Conservation (phyloP, 2,888 invertebrate genomes). For the Alviniconcha strummeri region DNA sequence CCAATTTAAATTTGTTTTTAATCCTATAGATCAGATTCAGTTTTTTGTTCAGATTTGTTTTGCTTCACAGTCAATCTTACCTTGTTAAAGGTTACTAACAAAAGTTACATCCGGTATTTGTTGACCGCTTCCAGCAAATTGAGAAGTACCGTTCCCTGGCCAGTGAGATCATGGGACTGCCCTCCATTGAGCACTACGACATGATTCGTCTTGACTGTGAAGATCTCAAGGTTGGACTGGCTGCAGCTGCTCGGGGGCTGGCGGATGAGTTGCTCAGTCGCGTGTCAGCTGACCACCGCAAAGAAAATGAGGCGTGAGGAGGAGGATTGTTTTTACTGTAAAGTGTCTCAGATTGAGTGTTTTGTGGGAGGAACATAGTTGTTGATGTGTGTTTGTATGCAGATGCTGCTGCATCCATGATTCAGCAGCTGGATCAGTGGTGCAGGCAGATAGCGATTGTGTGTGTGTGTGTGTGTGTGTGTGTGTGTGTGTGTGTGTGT, state of each 20-base stretch:
- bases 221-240: constrained; percentile 72
- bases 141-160: constrained; percentile 69
- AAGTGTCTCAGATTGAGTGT: background rate
- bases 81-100: no score
- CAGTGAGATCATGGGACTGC: constrained; percentile 70
- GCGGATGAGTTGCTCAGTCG: constrained; percentile 69
- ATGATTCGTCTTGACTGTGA: constrained; percentile 73
- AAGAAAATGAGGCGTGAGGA: constrained; percentile 67
- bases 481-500: background rate
- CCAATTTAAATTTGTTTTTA: no score
- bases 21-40: no score
- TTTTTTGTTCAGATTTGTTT: no score
- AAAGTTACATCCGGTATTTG: no score
- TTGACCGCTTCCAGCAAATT: constrained; percentile 63
- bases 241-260: constrained; percentile 68
- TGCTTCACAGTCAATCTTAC: no score
- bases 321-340: constrained; percentile 21
- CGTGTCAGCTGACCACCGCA: constrained; percentile 71
- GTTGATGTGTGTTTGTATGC: background rate
- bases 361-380: background rate
- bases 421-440: no score
- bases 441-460: background rate
- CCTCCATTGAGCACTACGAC: constrained; percentile 72
- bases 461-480: background rate
- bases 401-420: no score